Evolutionary conservation across 1,140 invertebrate genomes (phyloP), one percentile per base, ranked within the genome.

Genomic region (Drosophila kurseongensis): DNA sequence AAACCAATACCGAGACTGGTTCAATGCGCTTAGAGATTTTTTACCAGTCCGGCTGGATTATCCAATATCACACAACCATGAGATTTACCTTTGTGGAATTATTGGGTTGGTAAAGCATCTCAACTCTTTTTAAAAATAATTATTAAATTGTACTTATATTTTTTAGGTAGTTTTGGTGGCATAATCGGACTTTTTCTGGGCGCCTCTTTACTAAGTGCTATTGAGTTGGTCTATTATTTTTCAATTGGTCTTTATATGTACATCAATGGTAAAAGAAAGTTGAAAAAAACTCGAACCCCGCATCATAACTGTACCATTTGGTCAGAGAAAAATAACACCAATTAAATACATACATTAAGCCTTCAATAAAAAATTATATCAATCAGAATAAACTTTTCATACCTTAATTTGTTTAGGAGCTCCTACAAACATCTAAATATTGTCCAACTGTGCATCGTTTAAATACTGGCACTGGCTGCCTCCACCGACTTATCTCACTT

Each of bases 181-280:
- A 88, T 93, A 29, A 90, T 92, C 41, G 92, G 92, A 0, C 68
- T 93, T 0, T 93, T 93, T 63, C 48, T 93, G 4, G 93, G 93
- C 10, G 91, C 90, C 47, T 93, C 93, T 5, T 60, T 93, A 0
- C 78, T 93, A 0, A 93, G 92, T 54, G 84, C 76, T 5, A 66
- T 92, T 12, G 93, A 93, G 58, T 23, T 93, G 10, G 42, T 90
- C 44, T 93, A 93, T 61, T 92, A 90, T 59, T 91, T 91, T 16
- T 91, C 92, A 2, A 78, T 93, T 57, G 91, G 91, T 5, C 61
- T 92, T 0, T 91, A 77, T 62, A 67, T 80, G 10, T 75, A 90
- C 58, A 52, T 91, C 6, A 66, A 38, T n/a, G 51, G 14, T 7
- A 35, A 78, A 9, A 27, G 56, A 5, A 55, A 61, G 18, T 1